Base-by-base conservation (phyloP, 2,888 invertebrate species). In the Tortricodes alternella region DNA sequence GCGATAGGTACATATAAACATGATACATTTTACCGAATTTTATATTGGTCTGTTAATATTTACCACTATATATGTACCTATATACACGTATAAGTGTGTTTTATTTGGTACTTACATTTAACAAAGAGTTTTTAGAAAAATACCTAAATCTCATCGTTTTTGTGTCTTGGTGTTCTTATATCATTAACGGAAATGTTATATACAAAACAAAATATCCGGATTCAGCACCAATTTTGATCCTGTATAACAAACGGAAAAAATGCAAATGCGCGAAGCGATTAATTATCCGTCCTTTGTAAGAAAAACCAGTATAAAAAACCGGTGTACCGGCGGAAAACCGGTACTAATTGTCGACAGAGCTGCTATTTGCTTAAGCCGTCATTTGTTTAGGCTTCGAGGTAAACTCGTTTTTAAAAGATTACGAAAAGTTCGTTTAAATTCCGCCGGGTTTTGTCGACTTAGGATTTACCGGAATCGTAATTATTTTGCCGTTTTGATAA, bases 211-310 rank as follows among this genome's bases (percentile, higher is more conserved):
- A 43, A 29, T 5, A 29, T 32, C 4, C 9, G n/a, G 24, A 24
- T 15, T 41, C 24, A 16, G 41, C 41, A 32, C 39, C 23, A 53
- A 41, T 19, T 21, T 27, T 16, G 27, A 41, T 35, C 48, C 27
- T n/a, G 5, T 27, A 16, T 41, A 29, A 48, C 48, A 49, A 55
- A 55, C 43, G 62, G 62, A 63, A 60, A 62, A 61, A 63, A 71
- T 71, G 76, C 66, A 74, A 80, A 81, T 75, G 69, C 76, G 68
- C 64, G 67, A 64, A 66, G 75, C 73, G 76, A 82, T 82, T 80
- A 80, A 80, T 80, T 78, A 76, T 74, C 72, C 68, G 67, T 38
- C 23, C 41, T 51, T 53, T 32, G 24, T 46, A 27, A 43, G 27
- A 27, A 35, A 35, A 52, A 66, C 68, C 68, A 65, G 66, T 67